phyloP scores from a whole-genome alignment of 2,797 vertebrate species.

The Acropternis orthonyx region DNA sequence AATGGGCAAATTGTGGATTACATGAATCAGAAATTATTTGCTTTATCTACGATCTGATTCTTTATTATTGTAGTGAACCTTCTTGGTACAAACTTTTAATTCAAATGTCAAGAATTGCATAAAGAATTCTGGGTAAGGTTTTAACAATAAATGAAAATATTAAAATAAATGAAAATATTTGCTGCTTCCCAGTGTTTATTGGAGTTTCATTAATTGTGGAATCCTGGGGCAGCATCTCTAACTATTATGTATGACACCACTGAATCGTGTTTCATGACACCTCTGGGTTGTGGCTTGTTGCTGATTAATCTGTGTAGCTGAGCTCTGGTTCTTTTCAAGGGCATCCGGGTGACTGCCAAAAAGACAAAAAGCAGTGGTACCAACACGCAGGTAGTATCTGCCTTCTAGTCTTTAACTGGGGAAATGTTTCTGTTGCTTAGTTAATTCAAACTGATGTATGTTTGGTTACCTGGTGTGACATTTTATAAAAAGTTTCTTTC shows the following conservation, averaged over 20 bases:
- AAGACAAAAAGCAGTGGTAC: background rate
- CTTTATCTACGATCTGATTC: background rate
- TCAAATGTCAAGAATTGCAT: background rate
- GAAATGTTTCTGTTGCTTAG: background rate
- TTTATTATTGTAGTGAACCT: background rate
- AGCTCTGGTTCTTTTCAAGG: background rate
- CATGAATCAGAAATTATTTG: background rate
- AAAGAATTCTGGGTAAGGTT: background rate
- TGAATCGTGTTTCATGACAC: background rate
- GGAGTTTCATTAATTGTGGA: background rate
- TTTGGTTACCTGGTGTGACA: background rate
- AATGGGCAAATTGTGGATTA: background rate
- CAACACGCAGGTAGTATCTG: background rate
- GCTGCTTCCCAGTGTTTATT: background rate
- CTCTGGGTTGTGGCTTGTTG: background rate
- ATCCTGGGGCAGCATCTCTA: background rate
- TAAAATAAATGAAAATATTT: background rate
- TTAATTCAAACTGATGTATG: background rate
- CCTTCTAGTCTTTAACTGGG: fast-evolving
- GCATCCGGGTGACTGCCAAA: background rate
- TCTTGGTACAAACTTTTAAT: background rate
- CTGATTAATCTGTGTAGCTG: background rate
- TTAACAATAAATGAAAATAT: background rate
- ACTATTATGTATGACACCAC: background rate
- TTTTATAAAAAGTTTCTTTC: background rate